Percentiles rank a stretch among this genome's conserved stretches.
These are phyloP conservation scores for Saccopteryx bilineata DNA, from an alignment of 2,113 vertebrate species.

Conservation along the genomic window DNA sequence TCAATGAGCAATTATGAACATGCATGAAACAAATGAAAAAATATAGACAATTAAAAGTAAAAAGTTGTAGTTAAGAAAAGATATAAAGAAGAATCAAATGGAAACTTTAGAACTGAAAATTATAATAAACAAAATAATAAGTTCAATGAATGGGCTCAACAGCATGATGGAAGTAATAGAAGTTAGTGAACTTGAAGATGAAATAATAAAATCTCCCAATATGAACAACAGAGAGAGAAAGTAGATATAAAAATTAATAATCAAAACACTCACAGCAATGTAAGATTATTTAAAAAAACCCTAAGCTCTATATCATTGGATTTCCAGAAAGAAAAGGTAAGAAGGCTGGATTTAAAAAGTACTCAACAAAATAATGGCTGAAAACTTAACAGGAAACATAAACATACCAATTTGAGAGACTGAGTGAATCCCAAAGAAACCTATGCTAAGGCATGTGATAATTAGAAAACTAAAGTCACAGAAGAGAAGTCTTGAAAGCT, in stretches of 20 bases:
- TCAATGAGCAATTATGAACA: neutral
- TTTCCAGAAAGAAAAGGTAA: neutral
- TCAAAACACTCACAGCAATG: neutral
- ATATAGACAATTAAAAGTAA: neutral
- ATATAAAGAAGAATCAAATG: neutral
- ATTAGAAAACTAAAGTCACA: conserved; percentile 13
- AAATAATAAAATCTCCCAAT: neutral
- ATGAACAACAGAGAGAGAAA: neutral
- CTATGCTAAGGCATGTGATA: neutral
- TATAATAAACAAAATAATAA: neutral
- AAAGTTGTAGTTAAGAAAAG: neutral
- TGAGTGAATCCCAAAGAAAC: neutral
- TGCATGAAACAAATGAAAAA: neutral
- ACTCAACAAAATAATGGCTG: neutral
- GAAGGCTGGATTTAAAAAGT: neutral
- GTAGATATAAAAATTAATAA: neutral
- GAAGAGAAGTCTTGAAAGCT: neutral
- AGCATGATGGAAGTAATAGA: neutral
- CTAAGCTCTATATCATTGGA: neutral
- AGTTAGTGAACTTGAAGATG: neutral
- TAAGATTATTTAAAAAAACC: neutral
- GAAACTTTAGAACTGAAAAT: neutral
- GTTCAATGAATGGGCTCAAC: neutral
- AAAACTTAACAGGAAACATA: neutral
- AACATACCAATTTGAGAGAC: neutral